Base-by-base conservation (phyloP, 2,888 invertebrate species). In the Agonopterix arenella region DNA sequence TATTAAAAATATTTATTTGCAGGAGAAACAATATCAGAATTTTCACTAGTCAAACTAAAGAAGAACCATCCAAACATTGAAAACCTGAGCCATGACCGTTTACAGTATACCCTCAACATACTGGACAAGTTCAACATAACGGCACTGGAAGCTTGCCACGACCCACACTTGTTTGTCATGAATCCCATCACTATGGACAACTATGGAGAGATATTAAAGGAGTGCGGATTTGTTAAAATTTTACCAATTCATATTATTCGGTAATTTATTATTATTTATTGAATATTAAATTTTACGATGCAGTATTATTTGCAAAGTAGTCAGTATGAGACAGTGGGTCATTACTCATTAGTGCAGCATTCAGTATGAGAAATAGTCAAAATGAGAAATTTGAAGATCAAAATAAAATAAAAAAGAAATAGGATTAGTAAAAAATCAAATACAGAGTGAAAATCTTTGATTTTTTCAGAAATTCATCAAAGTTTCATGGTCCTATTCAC, bases 151-250 rank as follows among this genome's bases (percentile, higher is more conserved):
- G 91, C 93, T 11, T 78, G 91, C 42, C 54, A 73, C 1, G 81
- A 90, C 58, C 91, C 91, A 0, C 86, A 90, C 69, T 66, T 93
- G 2, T 82, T 93, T n/a, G 88, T 85, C 48, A 84, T 90, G 68
- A 90, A 90, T 60, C 85, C 90, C 1, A 76, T 90, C 18, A 90
- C 90, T 36, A 70, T 93, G 61, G 90, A 91, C 47, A 92, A 93
- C 62, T 92, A 93, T 60, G 90, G 90, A 53, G 84, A 88, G 62
- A 90, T 92, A 44, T 73, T 94, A 10, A 79, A 77, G 55, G 93
- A 94, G 76, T 92, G 92, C 66, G 91, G 92, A 11, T 92, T 93
- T 52, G 59, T 89, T 4, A 66, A 70, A 42, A 71, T 90, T 18
- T 56, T 81, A 11, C 75, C 85, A 3, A 81, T 82, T 56, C 70